Evolutionary conservation across 1,140 invertebrate genomes (phyloP).

Genomic region (Ceratina calcarata): DNA sequence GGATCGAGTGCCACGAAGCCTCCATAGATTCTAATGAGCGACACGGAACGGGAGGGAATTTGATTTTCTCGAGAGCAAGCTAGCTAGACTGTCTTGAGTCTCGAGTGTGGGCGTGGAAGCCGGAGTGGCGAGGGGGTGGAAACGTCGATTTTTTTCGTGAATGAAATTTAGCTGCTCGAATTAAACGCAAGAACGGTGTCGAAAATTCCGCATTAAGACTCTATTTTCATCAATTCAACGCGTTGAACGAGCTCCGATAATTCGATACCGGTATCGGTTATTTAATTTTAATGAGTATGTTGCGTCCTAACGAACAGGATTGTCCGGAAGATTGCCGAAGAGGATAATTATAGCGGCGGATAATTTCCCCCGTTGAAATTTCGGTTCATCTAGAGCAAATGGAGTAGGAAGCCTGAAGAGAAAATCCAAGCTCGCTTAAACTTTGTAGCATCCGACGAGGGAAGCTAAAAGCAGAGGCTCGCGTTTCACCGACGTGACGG

Average conservation of each 20-base stretch:
- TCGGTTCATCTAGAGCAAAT: background rate
- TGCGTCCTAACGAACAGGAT: constrained; percentile 3
- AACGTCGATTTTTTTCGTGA: background rate
- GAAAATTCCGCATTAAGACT: background rate
- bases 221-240: background rate
- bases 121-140: background rate
- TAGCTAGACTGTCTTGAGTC: too few species aligned
- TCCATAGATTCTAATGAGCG: constrained; percentile 32
- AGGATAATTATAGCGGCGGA: constrained; percentile 1
- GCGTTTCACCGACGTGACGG: background rate
- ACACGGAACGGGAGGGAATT: background rate
- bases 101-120: background rate
- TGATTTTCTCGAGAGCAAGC: background rate
- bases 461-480: background rate
- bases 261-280: constrained; percentile 12
- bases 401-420: background rate
- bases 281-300: constrained; percentile 7
- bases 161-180: background rate
- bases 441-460: background rate
- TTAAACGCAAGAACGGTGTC: background rate
- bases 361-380: background rate
- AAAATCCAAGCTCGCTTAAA: background rate
- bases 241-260: background rate
- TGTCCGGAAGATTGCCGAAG: background rate
- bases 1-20: background rate